Evolutionary conservation across 2,888 invertebrate genomes (phyloP).

Genomic region (Ectobius pallidus): DNA sequence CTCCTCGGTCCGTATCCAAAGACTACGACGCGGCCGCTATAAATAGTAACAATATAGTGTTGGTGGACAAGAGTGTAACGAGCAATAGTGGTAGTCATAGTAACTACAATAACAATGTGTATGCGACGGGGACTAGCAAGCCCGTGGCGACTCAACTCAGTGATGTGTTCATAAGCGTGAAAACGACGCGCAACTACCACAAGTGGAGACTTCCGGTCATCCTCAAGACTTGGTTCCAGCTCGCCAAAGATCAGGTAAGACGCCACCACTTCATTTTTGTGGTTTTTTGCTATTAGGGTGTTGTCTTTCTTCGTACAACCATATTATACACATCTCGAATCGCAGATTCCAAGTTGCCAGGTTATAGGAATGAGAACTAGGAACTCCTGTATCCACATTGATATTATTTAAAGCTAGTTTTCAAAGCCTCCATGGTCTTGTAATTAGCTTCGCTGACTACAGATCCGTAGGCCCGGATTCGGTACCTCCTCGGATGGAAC

Average conservation of each 20-base stretch:
- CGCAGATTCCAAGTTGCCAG: no score
- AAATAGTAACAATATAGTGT: constrained; percentile 47
- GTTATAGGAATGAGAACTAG: no score
- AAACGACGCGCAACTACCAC: constrained; percentile 91
- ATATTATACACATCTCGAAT: no score
- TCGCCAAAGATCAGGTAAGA: constrained; percentile 88
- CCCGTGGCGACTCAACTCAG: constrained; percentile 70
- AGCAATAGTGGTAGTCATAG: neutral
- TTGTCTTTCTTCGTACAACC: no score
- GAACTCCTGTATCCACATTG: no score
- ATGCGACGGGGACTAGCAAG: constrained; percentile 49
- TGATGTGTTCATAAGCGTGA: constrained; percentile 94
- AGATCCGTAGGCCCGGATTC: no score
- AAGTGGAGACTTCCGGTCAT: constrained; percentile 82
- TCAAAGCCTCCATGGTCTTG: no score
- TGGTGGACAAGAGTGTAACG: constrained; percentile 50
- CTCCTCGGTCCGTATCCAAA: constrained; percentile 46
- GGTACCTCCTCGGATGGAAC: no score
- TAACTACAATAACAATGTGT: constrained; percentile 53
- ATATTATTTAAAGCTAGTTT: no score
- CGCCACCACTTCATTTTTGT: no score
- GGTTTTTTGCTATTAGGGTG: no score
- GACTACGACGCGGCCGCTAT: constrained; percentile 52
- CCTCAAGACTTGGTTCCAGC: constrained; percentile 93
- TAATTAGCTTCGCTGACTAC: no score